A percentile compares a stretch with the other conserved stretches of the same genome.
Evolutionary conservation across 2,113 vertebrate genomes (phyloP).

Genomic region (Lagopus muta): DNA sequence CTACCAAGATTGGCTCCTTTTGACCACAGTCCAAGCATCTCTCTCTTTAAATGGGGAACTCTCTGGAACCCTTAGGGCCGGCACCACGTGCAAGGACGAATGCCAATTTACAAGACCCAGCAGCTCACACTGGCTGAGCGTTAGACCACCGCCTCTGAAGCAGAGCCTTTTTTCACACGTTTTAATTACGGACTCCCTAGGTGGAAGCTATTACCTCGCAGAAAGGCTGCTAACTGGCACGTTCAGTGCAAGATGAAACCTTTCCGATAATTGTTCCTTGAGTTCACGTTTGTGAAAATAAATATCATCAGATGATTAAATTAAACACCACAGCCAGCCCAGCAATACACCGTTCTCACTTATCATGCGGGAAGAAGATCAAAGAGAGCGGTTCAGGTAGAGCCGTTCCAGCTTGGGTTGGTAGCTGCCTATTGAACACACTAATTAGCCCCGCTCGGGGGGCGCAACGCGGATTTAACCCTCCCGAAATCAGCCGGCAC

Average conservation of each 20-base stretch:
- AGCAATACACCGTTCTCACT: slow-evolving; percentile 13
- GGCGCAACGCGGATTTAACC: neutral
- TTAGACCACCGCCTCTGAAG: neutral
- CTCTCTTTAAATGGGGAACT: neutral
- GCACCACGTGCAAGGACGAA: neutral
- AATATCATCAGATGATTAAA: slow-evolving; percentile 68
- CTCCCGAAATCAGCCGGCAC: neutral
- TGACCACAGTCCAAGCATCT: neutral
- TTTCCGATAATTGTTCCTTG: slow-evolving; percentile 53
- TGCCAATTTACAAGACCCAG: neutral
- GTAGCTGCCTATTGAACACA: slow-evolving; percentile 6
- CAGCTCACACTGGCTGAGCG: neutral
- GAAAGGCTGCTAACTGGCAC: slow-evolving; percentile 10
- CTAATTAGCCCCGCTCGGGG: slow-evolving; percentile 46
- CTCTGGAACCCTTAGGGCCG: neutral
- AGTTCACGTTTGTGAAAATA: slow-evolving; percentile 58
- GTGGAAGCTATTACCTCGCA: slow-evolving; percentile 40
- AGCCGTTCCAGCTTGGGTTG: slow-evolving; percentile 18
- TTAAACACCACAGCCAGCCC: slow-evolving; percentile 52
- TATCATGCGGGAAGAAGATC: slow-evolving; percentile 42
- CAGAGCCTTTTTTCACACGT: slow-evolving; percentile 49
- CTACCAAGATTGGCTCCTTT: neutral
- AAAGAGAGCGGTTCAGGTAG: slow-evolving; percentile 49
- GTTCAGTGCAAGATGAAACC: slow-evolving; percentile 14
- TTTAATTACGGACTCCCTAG: slow-evolving; percentile 63